Evolutionary conservation across 2,797 vertebrate species (phyloP), one percentile per base, ranked within the genome.

Genomic region (Staurois parvus): DNA sequence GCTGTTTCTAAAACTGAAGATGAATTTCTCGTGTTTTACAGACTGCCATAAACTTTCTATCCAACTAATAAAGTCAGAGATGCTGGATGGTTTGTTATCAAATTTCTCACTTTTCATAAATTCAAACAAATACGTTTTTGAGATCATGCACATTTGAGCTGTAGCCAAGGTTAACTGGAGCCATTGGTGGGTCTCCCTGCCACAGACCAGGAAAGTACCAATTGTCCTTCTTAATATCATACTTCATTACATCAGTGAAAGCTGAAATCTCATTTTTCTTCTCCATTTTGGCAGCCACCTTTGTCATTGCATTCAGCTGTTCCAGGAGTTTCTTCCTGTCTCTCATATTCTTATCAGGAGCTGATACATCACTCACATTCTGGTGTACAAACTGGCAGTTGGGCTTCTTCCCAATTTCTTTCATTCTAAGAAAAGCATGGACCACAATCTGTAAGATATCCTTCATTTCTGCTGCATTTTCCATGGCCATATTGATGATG

Each of bases 71-170:
- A 59, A 59, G 4, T 59, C 56, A 21, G 56, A 10, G 24, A 59
- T 59, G 13, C 90, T 87, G 45, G 85, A 91, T 76, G 91, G 81
- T 75, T 88, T 67, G 26, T 91, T 91, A n/a, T 79, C 91, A 21
- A 82, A 90, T 89, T 89, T 79, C 29, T 88, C 83, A 4, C 89
- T 91, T 78, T 91, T 91, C 85, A 96, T 89, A 30, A 93, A 90
- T 24, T 83, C 89, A 52, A 96, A 89, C 26, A 97, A 76, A 19
- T 88, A 93, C 84, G 91, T 88, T 88, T 96, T 97, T 24, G n/a
- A 96, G 75, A 2, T 92, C 91, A 26, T 95, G 91, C 64, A 96
- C 87, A 83, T 84, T 90, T 24, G 93, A 88, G 11, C 94, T 94
- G 76, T 96, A 95, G 92, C 92, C 91, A 91, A 92, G 10, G 26